These are phyloP conservation scores for Elephantulus edwardii DNA, from an alignment of 2,113 vertebrate genomes.

Conservation along the genomic window DNA sequence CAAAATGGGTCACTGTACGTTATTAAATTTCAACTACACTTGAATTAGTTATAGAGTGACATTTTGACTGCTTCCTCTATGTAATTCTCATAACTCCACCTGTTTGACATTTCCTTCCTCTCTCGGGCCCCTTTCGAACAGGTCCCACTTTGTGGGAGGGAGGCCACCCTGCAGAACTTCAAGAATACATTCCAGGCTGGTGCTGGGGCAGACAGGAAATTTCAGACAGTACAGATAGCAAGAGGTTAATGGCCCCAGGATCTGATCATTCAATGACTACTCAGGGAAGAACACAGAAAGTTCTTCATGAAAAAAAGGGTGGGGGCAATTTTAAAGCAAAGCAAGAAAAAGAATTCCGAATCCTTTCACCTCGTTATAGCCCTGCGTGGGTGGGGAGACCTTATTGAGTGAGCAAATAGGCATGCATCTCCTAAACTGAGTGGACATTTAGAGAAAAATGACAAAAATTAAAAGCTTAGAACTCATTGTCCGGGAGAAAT, in stretches of 20 bases:
- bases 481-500: background rate
- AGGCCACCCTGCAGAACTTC: slow-evolving; percentile 56
- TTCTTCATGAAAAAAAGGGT: slow-evolving; percentile 9
- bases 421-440: slow-evolving; percentile 3
- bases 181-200: background rate
- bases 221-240: background rate
- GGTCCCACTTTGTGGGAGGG: slow-evolving; percentile 62
- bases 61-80: slow-evolving; percentile 67
- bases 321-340: too few relatives aligned
- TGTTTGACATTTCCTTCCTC: slow-evolving; percentile 69
- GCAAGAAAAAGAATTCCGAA: slow-evolving; percentile 15
- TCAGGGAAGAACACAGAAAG: slow-evolving; percentile 41
- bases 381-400: slow-evolving; percentile 1
- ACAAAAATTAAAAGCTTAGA: slow-evolving; percentile 26
- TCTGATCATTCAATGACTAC: slow-evolving; percentile 22
- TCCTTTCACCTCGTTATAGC: slow-evolving; percentile 5
- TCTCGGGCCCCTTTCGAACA: background rate
- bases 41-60: slow-evolving; percentile 67
- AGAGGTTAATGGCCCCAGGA: slow-evolving; percentile 22
- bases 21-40: slow-evolving; percentile 53
- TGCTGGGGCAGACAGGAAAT: slow-evolving; percentile 13
- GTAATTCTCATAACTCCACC: slow-evolving; percentile 60
- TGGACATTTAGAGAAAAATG: slow-evolving; percentile 30
- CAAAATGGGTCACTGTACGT: background rate
- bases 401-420: slow-evolving; percentile 6